Evolutionary conservation across 92 coral and sea anemone genomes (phyloP).

Genomic region (Zoanthus gigantus): DNA sequence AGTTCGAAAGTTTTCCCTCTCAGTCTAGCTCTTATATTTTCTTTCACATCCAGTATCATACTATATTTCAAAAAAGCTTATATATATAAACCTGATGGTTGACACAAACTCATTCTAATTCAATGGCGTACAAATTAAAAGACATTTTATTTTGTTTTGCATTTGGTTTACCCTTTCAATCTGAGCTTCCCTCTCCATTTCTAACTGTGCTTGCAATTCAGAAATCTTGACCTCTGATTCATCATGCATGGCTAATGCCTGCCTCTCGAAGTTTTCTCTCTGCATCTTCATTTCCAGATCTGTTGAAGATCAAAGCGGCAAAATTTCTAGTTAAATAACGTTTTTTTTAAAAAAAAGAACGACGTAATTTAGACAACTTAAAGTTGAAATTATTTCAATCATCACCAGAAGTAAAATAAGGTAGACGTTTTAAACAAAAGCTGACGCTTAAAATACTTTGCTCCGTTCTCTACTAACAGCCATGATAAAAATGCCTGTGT

Average conservation of each 20-base stretch:
- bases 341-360: neutral
- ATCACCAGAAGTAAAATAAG: too few species aligned
- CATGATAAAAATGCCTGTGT: too few species aligned
- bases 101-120: neutral
- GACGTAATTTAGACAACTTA: too few species aligned
- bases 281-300: constrained; percentile 83
- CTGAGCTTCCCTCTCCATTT: constrained; percentile 63
- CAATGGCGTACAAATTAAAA: neutral
- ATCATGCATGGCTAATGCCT: constrained; percentile 64
- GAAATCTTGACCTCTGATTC: constrained; percentile 73
- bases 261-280: constrained; percentile 78
- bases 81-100: too few species aligned
- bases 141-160: neutral
- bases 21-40: neutral
- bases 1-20: neutral
- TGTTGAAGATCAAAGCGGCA: constrained; percentile 29
- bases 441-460: too few species aligned
- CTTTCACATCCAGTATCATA: neutral
- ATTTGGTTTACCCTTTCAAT: constrained; percentile 59
- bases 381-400: too few species aligned
- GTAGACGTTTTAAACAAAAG: too few species aligned
- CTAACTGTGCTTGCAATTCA: constrained; percentile 75
- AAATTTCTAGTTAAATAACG: neutral
- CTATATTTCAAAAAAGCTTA: too few species aligned
- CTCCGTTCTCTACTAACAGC: too few species aligned